Evolutionary conservation across 2,113 vertebrate genomes (phyloP), one percentile per base, ranked within the genome.

Genomic region (Onychostoma macrolepis): DNA sequence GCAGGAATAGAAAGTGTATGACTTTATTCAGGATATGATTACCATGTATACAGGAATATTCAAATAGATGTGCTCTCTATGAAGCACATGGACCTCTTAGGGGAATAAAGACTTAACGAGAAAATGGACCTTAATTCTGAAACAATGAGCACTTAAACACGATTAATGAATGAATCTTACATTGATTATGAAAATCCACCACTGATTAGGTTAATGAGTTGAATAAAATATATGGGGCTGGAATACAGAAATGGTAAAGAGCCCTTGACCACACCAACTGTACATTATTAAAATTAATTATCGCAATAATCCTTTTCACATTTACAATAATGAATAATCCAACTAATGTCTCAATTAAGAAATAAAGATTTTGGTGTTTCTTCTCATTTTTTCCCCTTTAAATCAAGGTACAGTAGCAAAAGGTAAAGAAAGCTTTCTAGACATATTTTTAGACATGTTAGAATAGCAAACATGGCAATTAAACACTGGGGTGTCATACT

Each of bases 121-220:
- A 58, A 38, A 61, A 17, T 9, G 1, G 19, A 80, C 48, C 6
- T 24, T 12, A 10, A 36, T 36, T 56, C 1, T 21, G 11, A 10
- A 79, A 58, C 21, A 33, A 50, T 38, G 50, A 9, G 33, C 12
- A 61, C 48, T 61, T 61, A 61, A 36, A 79, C 53, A 58, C 6
- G 21, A 6, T 80, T 21, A 80, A 61, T 80, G 78, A 80, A 80
- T 61, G 12, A 80, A 10, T 61, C 33, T 41, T 12, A 41, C 53
- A 80, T 58, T 61, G 53, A 80, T 80, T 80, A 61, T 61, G 78
- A 80, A 80, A 80, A 80, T 61, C 30, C 26, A 80, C 12, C 78
- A 26, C 13, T 15, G 21, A 80, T 41, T 61, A 80, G 38, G 72
- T 75, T 75, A 45, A 75, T 26, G 41, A 75, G 17, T 21, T 21